A percentile compares a stretch with the other conserved stretches of the same genome.
These are phyloP conservation scores for Lonchura striata DNA, from an alignment of 2,113 vertebrate genomes.

Conservation along the genomic window DNA sequence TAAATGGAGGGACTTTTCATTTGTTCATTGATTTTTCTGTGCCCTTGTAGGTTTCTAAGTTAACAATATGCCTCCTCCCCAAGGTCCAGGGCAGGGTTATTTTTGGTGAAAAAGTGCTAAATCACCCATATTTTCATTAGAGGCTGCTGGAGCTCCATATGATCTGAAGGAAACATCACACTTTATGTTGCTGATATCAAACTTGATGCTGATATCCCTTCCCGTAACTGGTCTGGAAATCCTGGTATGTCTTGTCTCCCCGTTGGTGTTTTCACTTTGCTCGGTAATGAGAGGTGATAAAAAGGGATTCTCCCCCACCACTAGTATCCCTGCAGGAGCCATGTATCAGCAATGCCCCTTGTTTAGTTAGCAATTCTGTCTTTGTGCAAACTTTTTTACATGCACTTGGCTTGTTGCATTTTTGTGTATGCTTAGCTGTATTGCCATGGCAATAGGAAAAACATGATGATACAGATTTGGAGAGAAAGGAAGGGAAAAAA, in stretches of 20 bases:
- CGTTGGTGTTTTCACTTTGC: constrained; percentile 65
- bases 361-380: constrained; percentile 45
- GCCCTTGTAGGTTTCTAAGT: not conserved
- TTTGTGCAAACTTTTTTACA: constrained; percentile 36
- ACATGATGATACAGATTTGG: constrained; percentile 43
- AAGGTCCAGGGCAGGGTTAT: not conserved
- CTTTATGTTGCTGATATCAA: not conserved
- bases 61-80: not conserved
- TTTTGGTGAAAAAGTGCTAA: not conserved
- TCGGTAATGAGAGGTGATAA: constrained; percentile 38
- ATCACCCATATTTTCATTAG: not conserved
- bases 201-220: constrained; percentile 66
- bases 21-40: not conserved
- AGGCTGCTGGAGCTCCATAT: not conserved
- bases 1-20: not conserved
- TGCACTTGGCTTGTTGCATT: not conserved
- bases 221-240: constrained; percentile 46
- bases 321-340: constrained; percentile 1
- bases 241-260: constrained; percentile 55
- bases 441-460: constrained; percentile 68
- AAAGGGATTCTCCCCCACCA: not conserved
- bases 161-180: not conserved
- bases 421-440: constrained; percentile 14
- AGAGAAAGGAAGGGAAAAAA: not conserved
- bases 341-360: not conserved